Base-by-base conservation (phyloP, 2,888 invertebrate species). In the Eutolmus rufibarbis region DNA sequence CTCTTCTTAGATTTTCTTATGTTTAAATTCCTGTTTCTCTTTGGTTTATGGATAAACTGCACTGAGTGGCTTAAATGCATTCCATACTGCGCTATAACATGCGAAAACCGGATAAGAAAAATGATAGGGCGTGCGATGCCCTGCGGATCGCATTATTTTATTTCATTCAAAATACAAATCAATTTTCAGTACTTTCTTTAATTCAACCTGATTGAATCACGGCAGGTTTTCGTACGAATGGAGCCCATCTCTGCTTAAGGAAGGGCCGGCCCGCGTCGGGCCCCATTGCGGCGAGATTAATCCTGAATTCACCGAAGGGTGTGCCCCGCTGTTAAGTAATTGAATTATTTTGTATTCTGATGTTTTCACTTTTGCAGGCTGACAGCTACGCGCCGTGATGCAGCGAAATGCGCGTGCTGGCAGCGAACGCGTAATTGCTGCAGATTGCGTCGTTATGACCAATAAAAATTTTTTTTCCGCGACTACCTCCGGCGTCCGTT, bases 291-390 rank as follows among this genome's bases (percentile, higher is more conserved):
- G 23, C 51, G 7, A 8, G 19, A 66, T 66, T 66, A 66, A 66
- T 66, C 66, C 66, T 28, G 66, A 66, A 23, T 23, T 23, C 28
- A 57, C 0, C 12, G 3, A 66, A 66, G 66, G 76, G 76, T 76
- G 76, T 40, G 40, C 19, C 76, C 34, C 14, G 34, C 66, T 76
- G 76, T 76, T 76, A 81, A 51, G 51, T 82, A 82, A 82, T 82
- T 66, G 57, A 82, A 82, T 66, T 57, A 82, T 66, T 37, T n/a
- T 37, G 57, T 37, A 37, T 66, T 82, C n/a, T 82, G 51, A 82
- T 57, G 82, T 82, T 82, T 82, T 82, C 82, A 82, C 82, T 82
- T 82, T 82, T 82, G 28, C 57, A 2, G 57, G 2, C 12, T 81
- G 28, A 31, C 78, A 31, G 56, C 16, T 37, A 12, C 9, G 12